Percentiles rank a stretch among this genome's conserved stretches.
phyloP scores from a whole-genome alignment of 2,888 invertebrate genomes.

The Eurois occulta region DNA sequence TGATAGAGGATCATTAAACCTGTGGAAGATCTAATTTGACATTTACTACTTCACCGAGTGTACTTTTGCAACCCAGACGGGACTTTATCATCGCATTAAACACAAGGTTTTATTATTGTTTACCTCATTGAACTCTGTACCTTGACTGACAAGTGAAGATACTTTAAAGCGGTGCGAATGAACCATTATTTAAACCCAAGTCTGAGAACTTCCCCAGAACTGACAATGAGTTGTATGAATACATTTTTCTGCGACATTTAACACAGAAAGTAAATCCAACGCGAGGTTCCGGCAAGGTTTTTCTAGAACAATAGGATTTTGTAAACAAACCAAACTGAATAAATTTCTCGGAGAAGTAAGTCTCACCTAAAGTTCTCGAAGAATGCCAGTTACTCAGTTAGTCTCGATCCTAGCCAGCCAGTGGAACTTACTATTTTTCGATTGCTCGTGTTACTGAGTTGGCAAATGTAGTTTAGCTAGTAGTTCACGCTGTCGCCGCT shows the following conservation, averaged over 20 bases:
- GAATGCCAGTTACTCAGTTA: conserved; percentile 88
- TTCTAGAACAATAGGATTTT: conserved; percentile 71
- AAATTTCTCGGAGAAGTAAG: conserved; percentile 80
- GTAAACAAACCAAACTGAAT: conserved; percentile 81
- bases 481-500: conserved; percentile 82
- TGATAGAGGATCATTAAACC: conserved; percentile 7
- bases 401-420: conserved; percentile 78
- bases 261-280: conserved; percentile 54
- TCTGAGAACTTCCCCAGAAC: conserved; percentile 44
- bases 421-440: conserved; percentile 88
- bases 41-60: conserved; percentile 37
- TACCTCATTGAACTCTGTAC: conserved; percentile 29
- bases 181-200: conserved; percentile 47
- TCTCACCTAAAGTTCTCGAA: conserved; percentile 85
- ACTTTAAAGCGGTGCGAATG: conserved; percentile 25
- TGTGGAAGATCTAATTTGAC: conserved; percentile 32
- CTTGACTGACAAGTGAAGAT: conserved; percentile 1
- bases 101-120: conserved; percentile 36
- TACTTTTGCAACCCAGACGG: conserved; percentile 23
- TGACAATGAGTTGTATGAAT: conserved; percentile 64
- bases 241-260: conserved; percentile 63
- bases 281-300: conserved; percentile 43
- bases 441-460: conserved; percentile 88
- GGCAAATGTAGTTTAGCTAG: conserved; percentile 84
- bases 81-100: conserved; percentile 36